Evolutionary conservation across 1,140 invertebrate genomes (phyloP).

Genomic region (Cotesia chilonis): DNA sequence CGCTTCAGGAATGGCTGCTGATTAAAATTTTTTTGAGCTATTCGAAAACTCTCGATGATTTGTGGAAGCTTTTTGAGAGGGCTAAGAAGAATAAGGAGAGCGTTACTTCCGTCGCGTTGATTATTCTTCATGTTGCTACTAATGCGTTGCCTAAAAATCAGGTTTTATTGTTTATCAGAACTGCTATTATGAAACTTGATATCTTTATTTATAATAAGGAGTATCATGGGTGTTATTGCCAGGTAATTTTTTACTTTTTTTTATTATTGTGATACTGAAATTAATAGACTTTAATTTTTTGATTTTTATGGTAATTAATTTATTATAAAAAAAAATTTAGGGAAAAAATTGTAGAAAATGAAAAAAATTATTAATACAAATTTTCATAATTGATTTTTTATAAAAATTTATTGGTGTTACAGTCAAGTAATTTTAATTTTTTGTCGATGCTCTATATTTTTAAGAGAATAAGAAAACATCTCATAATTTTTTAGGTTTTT

Average conservation of each 20-base stretch:
- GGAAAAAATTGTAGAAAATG: too few relatives aligned
- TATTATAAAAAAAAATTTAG: too few relatives aligned
- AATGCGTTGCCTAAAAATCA: background rate
- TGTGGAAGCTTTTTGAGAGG: slow-evolving; percentile 54
- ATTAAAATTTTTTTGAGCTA: slow-evolving; percentile 56
- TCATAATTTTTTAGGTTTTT: too few relatives aligned
- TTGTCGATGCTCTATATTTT: too few relatives aligned
- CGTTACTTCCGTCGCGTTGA: slow-evolving; percentile 34
- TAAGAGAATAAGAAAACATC: too few relatives aligned
- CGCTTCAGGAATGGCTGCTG: slow-evolving; percentile 73
- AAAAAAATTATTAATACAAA: too few relatives aligned
- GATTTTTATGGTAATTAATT: too few relatives aligned
- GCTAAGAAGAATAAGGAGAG: slow-evolving; percentile 28
- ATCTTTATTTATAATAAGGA: slow-evolving; percentile 35
- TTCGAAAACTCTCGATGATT: slow-evolving; percentile 38
- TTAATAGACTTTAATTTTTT: too few relatives aligned
- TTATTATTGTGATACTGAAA: too few relatives aligned
- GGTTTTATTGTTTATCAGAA: background rate
- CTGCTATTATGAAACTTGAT: slow-evolving; percentile 9
- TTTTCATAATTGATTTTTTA: too few relatives aligned
- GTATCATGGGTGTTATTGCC: slow-evolving; percentile 18
- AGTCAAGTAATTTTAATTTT: too few relatives aligned
- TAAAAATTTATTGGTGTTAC: too few relatives aligned
- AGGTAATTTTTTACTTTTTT: background rate
- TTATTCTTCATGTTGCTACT: slow-evolving; percentile 43